Evolutionary conservation across 2,888 invertebrate genomes (phyloP).

Genomic region (Cheilosia scutellata): DNA sequence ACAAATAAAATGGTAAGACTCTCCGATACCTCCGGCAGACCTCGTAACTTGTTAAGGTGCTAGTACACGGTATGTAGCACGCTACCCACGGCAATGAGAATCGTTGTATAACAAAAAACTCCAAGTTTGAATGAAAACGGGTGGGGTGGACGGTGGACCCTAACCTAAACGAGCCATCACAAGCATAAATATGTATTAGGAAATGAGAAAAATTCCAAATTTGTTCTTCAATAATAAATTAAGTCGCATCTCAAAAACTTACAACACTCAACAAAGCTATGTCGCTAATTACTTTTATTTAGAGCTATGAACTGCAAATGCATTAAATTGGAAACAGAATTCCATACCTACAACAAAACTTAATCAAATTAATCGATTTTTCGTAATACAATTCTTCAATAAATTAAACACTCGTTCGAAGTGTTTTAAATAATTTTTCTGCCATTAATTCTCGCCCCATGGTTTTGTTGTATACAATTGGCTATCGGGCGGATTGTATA

Average conservation of each 20-base stretch:
- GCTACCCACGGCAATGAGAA: too few relatives aligned
- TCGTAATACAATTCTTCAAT: conserved; percentile 16
- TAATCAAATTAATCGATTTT: not conserved
- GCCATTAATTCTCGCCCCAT: conserved; percentile 28
- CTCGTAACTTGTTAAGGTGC: too few relatives aligned
- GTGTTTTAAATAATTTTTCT: not conserved
- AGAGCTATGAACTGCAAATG: not conserved
- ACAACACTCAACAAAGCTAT: not conserved
- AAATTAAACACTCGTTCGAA: conserved; percentile 22
- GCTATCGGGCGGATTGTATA: conserved; percentile 43
- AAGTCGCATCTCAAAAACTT: not conserved
- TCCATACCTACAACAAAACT: conserved; percentile 4
- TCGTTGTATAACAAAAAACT: too few relatives aligned
- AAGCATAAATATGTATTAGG: too few relatives aligned
- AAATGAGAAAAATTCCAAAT: too few relatives aligned
- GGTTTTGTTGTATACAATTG: conserved; percentile 20
- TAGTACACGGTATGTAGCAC: too few relatives aligned
- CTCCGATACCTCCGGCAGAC: too few relatives aligned
- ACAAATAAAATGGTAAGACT: too few relatives aligned
- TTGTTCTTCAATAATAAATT: not conserved
- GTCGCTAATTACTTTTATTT: not conserved
- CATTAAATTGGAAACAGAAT: not conserved
- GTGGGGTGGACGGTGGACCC: too few relatives aligned
- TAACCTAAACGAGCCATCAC: too few relatives aligned
- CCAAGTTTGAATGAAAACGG: too few relatives aligned